Percentiles rank a stretch among this genome's conserved stretches.
Evolutionary conservation across 2,113 vertebrate genomes (phyloP).

Genomic region (Camelus dromedarius): DNA sequence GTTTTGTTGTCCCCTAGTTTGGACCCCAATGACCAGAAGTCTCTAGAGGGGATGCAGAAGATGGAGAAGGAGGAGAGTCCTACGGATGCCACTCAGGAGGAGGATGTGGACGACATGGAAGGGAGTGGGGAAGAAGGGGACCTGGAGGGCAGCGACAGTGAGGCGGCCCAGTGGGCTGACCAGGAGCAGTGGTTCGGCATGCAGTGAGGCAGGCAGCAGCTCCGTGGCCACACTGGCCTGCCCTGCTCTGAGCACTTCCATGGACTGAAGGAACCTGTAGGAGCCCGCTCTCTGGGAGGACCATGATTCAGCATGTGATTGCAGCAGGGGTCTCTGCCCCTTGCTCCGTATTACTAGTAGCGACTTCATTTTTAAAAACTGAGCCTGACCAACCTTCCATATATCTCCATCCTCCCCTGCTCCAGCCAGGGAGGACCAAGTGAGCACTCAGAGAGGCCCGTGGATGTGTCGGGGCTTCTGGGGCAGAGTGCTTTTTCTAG

Average conservation of each 20-base stretch:
- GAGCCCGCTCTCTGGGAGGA: conserved; percentile 56
- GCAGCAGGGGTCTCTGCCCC: not conserved
- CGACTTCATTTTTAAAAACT: conserved; percentile 54
- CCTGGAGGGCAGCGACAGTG: conserved; percentile 98
- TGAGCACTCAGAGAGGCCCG: not conserved
- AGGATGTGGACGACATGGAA: conserved; percentile 99
- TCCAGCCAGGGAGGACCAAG: not conserved
- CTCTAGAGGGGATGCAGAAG: conserved; percentile 98
- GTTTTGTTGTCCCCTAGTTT: conserved; percentile 88
- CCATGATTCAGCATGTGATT: conserved; percentile 33
- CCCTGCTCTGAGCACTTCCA: conserved; percentile 24
- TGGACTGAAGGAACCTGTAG: conserved; percentile 35
- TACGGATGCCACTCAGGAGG: conserved; percentile 97
- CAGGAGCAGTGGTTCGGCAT: conserved; percentile 99
- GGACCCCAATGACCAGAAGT: conserved; percentile 99
- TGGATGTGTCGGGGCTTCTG: not conserved
- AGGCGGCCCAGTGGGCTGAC: conserved; percentile 98
- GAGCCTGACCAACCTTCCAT: conserved; percentile 19
- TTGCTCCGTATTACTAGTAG: not conserved
- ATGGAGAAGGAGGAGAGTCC: conserved; percentile 99
- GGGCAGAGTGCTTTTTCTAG: conserved; percentile 36
- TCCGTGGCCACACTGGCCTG: conserved; percentile 13
- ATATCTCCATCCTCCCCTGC: conserved; percentile 1
- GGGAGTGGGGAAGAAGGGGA: conserved; percentile 99
- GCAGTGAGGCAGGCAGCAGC: conserved; percentile 89